Percentiles rank a stretch among this genome's conserved stretches.
phyloP scores from a whole-genome alignment of 2,888 invertebrate genomes.

The Nemapogon koenigi region DNA sequence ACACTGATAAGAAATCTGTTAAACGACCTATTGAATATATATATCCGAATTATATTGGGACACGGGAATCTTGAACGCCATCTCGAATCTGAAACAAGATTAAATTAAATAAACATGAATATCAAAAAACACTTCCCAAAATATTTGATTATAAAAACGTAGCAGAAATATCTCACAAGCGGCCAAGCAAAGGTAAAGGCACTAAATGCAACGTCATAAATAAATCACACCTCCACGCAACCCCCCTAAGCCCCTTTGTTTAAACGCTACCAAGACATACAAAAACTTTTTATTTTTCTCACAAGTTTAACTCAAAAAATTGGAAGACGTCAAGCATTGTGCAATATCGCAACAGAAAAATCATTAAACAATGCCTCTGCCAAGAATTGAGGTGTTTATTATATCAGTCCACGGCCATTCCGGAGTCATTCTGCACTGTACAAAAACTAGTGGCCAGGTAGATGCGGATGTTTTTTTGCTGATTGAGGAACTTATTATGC shows the following conservation, averaged over 20 bases:
- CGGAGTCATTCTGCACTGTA: constrained; percentile 34
- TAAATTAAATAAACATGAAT: too few species aligned
- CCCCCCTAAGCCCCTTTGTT: constrained; percentile 50
- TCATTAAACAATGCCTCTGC: constrained; percentile 62
- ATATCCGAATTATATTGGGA: too few species aligned
- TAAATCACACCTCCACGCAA: constrained; percentile 62
- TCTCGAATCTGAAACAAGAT: too few species aligned
- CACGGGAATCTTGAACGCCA: too few species aligned
- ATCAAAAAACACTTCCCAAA: constrained; percentile 5
- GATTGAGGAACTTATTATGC: constrained; percentile 53
- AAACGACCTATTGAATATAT: too few species aligned
- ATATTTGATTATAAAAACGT: constrained; percentile 7
- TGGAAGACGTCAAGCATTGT: constrained; percentile 42
- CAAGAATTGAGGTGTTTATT: constrained; percentile 64
- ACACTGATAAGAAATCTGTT: too few species aligned
- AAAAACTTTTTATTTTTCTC: constrained; percentile 52
- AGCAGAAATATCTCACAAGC: constrained; percentile 41
- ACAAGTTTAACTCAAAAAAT: constrained; percentile 42
- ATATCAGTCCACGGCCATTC: constrained; percentile 45
- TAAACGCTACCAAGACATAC: constrained; percentile 59
- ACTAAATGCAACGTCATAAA: constrained; percentile 53
- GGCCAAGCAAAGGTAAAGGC: constrained; percentile 36
- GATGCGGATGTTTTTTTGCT: constrained; percentile 45
- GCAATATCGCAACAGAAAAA: constrained; percentile 61
- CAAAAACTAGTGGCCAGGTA: constrained; percentile 49